Percentiles rank a stretch among this genome's conserved stretches.
phyloP scores from a whole-genome alignment of 2,797 vertebrate genomes.

The Capromys pilorides region DNA sequence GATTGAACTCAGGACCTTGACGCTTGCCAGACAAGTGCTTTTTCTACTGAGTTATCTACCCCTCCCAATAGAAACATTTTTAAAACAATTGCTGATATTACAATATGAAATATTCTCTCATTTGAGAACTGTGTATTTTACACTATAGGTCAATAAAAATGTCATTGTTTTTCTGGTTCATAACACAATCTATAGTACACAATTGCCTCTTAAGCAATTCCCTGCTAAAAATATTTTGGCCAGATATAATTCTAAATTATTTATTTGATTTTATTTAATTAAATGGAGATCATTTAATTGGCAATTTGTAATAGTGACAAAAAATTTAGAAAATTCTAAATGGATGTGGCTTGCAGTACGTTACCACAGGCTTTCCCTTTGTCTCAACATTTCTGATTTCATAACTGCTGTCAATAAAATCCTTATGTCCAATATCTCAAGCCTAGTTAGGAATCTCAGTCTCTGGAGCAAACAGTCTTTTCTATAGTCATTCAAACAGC shows the following conservation, averaged over 20 bases:
- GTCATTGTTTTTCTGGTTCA: slow-evolving; percentile 30
- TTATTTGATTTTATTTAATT: slow-evolving; percentile 56
- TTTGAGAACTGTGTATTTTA: slow-evolving; percentile 30
- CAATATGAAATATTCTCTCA: slow-evolving; percentile 49
- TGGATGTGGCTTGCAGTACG: slow-evolving; percentile 36
- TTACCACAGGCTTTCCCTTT: slow-evolving; percentile 54
- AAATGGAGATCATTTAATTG: slow-evolving; percentile 9
- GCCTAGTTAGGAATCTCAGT: slow-evolving; percentile 9
- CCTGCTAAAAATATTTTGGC: slow-evolving; percentile 52
- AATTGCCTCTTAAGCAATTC: neutral
- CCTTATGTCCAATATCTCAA: neutral
- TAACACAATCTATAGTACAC: neutral
- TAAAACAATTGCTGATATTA: slow-evolving; percentile 24
- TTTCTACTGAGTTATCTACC: too few relatives aligned
- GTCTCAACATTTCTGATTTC: slow-evolving; percentile 40
- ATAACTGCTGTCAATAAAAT: slow-evolving; percentile 32
- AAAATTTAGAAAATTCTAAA: slow-evolving; percentile 55
- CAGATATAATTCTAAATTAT: slow-evolving; percentile 50
- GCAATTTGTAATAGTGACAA: slow-evolving; percentile 14
- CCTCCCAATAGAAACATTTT: neutral
- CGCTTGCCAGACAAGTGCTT: too few relatives aligned
- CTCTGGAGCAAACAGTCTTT: slow-evolving; percentile 8
- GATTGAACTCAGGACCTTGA: too few relatives aligned
- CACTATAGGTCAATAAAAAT: slow-evolving; percentile 35
- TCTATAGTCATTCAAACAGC: slow-evolving; percentile 24